Evolutionary conservation across 2,888 invertebrate genomes (phyloP).

Genomic region (Sarcophaga subvicina): DNA sequence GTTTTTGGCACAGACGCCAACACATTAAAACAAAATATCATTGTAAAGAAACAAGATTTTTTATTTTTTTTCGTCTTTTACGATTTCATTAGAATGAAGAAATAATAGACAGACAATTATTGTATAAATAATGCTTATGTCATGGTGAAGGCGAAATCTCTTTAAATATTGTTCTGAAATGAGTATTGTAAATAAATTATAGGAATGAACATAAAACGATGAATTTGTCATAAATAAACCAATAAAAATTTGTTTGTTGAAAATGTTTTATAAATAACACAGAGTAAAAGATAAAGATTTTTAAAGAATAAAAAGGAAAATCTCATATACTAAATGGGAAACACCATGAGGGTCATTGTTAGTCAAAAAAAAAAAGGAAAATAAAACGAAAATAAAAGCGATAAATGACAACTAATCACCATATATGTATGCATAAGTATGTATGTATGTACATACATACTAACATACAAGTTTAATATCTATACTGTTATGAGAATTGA

Average conservation of each 20-base stretch:
- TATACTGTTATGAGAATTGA: constrained; percentile 9
- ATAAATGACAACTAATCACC: constrained; percentile 19
- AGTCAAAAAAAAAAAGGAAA: constrained; percentile 36
- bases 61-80: neutral
- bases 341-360: constrained; percentile 52
- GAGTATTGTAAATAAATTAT: neutral
- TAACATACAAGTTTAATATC: neutral
- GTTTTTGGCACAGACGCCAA: constrained; percentile 50
- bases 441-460: no score
- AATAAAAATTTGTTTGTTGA: neutral
- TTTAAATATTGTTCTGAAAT: constrained; percentile 8
- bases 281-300: neutral
- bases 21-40: constrained; percentile 26
- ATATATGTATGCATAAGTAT: neutral
- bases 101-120: constrained; percentile 47
- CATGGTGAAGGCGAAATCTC: constrained; percentile 60
- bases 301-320: constrained; percentile 2
- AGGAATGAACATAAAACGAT: constrained; percentile 24
- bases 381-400: neutral
- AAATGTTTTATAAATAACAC: neutral
- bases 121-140: constrained; percentile 63
- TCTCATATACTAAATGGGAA: neutral
- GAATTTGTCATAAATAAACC: constrained; percentile 25
- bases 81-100: constrained; percentile 10
- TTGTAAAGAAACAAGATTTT: constrained; percentile 46